Evolutionary conservation across 1,140 invertebrate species (phyloP).

Genomic region (Pseudomyrmex cubaensis): DNA sequence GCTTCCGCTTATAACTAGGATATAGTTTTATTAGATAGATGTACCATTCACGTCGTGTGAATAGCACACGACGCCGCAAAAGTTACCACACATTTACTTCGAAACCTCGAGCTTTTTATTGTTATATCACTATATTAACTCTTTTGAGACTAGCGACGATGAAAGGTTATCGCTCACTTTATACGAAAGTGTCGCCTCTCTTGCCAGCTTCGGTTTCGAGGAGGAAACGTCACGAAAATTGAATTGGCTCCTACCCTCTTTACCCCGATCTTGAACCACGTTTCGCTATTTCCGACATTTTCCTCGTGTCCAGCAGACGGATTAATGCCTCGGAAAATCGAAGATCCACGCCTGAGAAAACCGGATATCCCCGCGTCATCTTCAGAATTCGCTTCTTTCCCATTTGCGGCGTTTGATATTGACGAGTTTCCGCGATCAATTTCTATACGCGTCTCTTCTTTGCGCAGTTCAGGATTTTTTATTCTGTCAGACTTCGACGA

Average conservation of each 20-base stretch:
- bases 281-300: slow-evolving; percentile 69
- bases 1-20: neutral
- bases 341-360: slow-evolving; percentile 49
- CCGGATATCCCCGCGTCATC: slow-evolving; percentile 36
- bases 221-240: slow-evolving; percentile 71
- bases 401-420: neutral
- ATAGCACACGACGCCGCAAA: no score
- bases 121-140: slow-evolving; percentile 33
- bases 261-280: slow-evolving; percentile 22
- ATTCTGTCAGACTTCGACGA: neutral
- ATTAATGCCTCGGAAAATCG: slow-evolving; percentile 72
- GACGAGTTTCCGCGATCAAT: slow-evolving; percentile 13
- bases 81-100: neutral
- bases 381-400: neutral
- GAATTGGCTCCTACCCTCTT: slow-evolving; percentile 58
- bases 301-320: slow-evolving; percentile 67
- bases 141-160: slow-evolving; percentile 14
- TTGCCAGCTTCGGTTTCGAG: slow-evolving; percentile 55
- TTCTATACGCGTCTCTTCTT: neutral
- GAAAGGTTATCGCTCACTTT: slow-evolving; percentile 59
- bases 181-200: slow-evolving; percentile 41
- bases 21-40: slow-evolving; percentile 5
- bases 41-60: neutral
- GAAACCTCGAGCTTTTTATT: slow-evolving; percentile 33
- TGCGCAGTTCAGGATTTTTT: neutral